These are phyloP conservation scores for Dicaeum eximium DNA, from an alignment of 2,113 vertebrate species.

Conservation along the genomic window DNA sequence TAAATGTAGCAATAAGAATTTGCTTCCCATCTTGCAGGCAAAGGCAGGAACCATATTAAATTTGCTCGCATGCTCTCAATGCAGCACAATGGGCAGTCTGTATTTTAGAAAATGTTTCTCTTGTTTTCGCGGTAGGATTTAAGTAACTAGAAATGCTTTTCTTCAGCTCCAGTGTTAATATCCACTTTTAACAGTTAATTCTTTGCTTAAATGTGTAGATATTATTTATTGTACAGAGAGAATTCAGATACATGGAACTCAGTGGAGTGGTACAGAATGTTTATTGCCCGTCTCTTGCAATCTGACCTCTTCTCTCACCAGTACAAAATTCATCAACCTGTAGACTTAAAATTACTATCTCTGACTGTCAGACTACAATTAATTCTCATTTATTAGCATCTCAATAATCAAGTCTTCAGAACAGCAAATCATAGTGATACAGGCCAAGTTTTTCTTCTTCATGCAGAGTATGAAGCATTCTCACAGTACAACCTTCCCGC, in stretches of 20 bases:
- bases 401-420: background rate
- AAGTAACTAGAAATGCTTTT: background rate
- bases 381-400: background rate
- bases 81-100: background rate
- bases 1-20: conserved; percentile 6
- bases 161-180: background rate
- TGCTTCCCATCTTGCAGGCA: background rate
- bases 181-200: background rate
- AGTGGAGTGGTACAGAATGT: background rate
- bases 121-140: background rate
- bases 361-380: background rate
- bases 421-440: background rate
- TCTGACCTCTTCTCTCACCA: background rate
- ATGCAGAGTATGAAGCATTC: background rate
- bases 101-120: background rate
- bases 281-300: background rate
- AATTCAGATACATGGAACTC: background rate
- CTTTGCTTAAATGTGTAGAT: background rate
- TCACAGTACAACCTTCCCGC: background rate
- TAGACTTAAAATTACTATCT: background rate
- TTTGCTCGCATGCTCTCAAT: background rate
- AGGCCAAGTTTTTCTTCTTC: conserved; percentile 2
- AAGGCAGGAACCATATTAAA: background rate
- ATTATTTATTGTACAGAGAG: background rate
- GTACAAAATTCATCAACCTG: background rate